Evolutionary conservation across 2,888 invertebrate genomes (phyloP), one percentile per base, ranked within the genome.

Genomic region (Cremastinae sp.): DNA sequence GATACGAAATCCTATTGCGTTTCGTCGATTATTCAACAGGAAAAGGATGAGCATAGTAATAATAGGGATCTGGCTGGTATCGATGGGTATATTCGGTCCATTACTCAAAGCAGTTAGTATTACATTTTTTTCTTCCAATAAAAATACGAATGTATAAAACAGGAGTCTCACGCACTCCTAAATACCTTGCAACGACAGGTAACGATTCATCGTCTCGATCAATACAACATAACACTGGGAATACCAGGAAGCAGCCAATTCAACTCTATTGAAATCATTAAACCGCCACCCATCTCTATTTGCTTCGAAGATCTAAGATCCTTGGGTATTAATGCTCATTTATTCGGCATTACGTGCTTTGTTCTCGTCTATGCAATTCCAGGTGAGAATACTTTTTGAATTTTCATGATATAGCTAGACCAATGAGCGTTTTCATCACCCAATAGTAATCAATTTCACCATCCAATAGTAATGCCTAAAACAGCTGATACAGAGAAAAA

Each of bases 281-380:
- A 80, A 34, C 85, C 84, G 4, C 85, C 84, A 0, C 90, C 88
- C 56, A 90, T 92, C 59, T 91, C 92, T 78, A 92, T 93, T 82
- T 95, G 95, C 84, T 91, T 91, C 0, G 95, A 95, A 84, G 92
- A 92, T 78, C 94, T 94, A 92, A 91, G 91, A 0, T 88, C 91
- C 70, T 90, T 90, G 0, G 90, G 92, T 1, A 91, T 92, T 53
- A 90, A 91, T 49, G 91, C 92, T 75, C 91, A 92, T 77, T 88
- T 93, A 0, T 94, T 94, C 80, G 95, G 95, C 8, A 91, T 93
- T 0, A 92, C 93, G 83, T 94, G 94, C 84, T 95, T 95, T 84
- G 90, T 93, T 0, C 91, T 95, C n/a, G 94, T 95, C 41, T 96
- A 95, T 84, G 94, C 94, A 0, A 90, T 95, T 10, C 96, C 95